Conservation (phyloP, 2,113 vertebrate genomes). For the Sturnus vulgaris region DNA sequence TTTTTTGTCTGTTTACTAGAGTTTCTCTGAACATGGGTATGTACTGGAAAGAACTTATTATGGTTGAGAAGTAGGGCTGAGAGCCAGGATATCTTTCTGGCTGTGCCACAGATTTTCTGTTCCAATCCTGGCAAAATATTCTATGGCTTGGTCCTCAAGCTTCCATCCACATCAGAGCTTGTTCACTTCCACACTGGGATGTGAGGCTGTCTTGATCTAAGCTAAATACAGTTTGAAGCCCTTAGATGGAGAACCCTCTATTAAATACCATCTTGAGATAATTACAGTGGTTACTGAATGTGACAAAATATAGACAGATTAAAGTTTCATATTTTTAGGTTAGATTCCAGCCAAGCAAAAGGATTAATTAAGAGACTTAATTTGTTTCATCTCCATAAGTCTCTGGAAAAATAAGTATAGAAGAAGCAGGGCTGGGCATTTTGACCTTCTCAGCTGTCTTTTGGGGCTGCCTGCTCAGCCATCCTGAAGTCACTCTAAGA, state of each 20-base stretch:
- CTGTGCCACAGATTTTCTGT: background rate
- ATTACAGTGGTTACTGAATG: background rate
- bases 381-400: background rate
- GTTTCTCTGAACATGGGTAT: background rate
- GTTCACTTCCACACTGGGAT: background rate
- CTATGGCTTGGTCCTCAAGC: background rate
- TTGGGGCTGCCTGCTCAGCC: background rate
- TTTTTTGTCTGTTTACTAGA: background rate
- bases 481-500: rapidly evolving
- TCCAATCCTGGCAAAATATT: background rate
- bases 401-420: background rate
- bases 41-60: background rate
- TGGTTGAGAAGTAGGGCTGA: background rate
- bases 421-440: background rate
- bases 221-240: background rate
- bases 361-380: background rate
- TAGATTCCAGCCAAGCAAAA: background rate
- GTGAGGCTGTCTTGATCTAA: background rate
- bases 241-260: background rate
- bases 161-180: background rate
- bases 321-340: background rate
- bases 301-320: background rate
- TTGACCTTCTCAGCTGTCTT: background rate
- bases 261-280: background rate
- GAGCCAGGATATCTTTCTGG: background rate